Percentiles rank a stretch among this genome's conserved stretches.
Conservation (phyloP, 2,113 vertebrate genomes). For the Anarrhichthys ocellatus region DNA sequence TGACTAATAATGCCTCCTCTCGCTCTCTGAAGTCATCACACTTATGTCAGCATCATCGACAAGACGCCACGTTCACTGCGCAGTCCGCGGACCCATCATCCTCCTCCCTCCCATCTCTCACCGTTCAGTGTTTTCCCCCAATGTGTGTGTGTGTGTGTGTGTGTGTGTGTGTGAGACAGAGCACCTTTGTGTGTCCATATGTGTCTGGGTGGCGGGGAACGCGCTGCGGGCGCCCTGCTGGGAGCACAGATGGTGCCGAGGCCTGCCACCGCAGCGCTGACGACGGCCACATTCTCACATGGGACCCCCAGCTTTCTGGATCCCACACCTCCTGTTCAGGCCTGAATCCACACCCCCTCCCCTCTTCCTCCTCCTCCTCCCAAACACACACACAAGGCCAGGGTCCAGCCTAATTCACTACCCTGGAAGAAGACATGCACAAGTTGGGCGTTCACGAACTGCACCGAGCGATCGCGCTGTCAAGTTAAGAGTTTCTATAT, state of each 20-base stretch:
- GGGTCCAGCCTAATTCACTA: conserved; percentile 62
- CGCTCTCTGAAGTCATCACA: conserved; percentile 60
- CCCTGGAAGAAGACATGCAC: conserved; percentile 66
- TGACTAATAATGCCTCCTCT: conserved; percentile 70
- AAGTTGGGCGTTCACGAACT: conserved; percentile 51
- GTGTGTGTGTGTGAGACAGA: conserved; percentile 33
- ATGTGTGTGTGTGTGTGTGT: conserved; percentile 13
- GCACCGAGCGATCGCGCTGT: neutral
- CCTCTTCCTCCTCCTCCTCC: neutral
- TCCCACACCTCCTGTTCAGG: conserved; percentile 81
- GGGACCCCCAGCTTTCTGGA: conserved; percentile 82
- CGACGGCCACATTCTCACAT: conserved; percentile 85
- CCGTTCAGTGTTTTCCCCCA: conserved; percentile 19
- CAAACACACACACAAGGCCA: conserved; percentile 33
- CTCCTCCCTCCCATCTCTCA: conserved; percentile 39
- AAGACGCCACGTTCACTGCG: conserved; percentile 39
- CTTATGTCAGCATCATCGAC: conserved; percentile 63
- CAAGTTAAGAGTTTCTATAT: conserved; percentile 7
- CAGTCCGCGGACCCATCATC: conserved; percentile 67
- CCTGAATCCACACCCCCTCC: conserved; percentile 55
- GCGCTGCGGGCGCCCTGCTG: conserved; percentile 77
- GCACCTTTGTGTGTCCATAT: conserved; percentile 81
- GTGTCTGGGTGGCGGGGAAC: conserved; percentile 74
- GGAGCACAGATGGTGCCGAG: conserved; percentile 83
- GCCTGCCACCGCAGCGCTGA: conserved; percentile 75